Conservation (phyloP, 2,113 vertebrate species). For the Ranitomeya imitator region DNA sequence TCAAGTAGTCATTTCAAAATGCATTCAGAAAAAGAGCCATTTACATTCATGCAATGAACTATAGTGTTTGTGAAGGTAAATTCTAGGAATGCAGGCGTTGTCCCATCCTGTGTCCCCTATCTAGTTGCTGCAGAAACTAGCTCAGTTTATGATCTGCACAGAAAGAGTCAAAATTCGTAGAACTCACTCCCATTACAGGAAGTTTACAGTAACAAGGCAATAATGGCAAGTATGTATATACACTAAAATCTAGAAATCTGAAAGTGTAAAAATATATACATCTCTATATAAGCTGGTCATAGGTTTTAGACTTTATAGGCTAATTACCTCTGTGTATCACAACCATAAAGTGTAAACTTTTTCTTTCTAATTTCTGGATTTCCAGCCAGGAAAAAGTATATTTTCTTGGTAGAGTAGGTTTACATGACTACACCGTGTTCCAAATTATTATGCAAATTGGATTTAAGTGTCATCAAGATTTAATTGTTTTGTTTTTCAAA, state of each 20-base stretch:
- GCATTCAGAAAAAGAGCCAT: background rate
- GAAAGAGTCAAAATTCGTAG: constrained; percentile 20
- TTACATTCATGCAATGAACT: background rate
- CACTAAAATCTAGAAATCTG: no score
- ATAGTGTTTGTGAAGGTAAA: background rate
- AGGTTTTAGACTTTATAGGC: background rate
- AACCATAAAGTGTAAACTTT: no score
- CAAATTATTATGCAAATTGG: no score
- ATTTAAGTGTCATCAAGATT: no score
- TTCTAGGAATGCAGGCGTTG: constrained; percentile 35
- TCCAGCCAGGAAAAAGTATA: no score
- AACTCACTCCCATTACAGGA: background rate
- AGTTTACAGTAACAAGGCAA: background rate
- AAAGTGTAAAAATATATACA: no score
- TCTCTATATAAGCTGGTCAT: background rate
- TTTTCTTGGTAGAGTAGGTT: no score
- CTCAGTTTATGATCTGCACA: background rate
- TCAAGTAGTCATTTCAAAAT: background rate
- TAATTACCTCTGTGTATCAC: background rate
- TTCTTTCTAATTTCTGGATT: no score
- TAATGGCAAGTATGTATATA: background rate
- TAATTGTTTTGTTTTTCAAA: no score
- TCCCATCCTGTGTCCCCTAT: background rate
- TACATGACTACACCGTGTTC: no score
- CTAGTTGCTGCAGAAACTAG: constrained; percentile 7